Percentiles rank a stretch among this genome's conserved stretches.
phyloP scores from a whole-genome alignment of 2,797 vertebrate genomes.

The Decapterus maruadsi region DNA sequence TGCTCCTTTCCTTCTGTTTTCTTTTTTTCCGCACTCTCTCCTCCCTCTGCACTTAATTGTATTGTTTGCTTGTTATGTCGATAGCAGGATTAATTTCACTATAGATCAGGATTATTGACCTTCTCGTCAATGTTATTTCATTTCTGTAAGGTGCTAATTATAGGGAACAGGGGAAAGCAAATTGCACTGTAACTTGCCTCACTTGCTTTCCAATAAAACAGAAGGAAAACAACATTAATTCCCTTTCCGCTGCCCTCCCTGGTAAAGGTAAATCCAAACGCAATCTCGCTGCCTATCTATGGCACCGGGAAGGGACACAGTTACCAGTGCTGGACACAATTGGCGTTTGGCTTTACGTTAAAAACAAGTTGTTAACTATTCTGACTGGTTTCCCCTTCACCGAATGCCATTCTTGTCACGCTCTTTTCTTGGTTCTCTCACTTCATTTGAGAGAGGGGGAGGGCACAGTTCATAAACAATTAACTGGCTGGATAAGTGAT shows the following conservation, averaged over 20 bases:
- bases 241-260: constrained; percentile 67
- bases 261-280: constrained; percentile 60
- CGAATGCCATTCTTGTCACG: constrained; percentile 69
- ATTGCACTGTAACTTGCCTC: constrained; percentile 87
- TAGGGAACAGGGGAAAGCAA: constrained; percentile 84
- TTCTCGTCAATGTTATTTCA: constrained; percentile 88
- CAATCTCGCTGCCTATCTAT: constrained; percentile 48
- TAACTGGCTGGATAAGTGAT: constrained; percentile 84
- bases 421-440: constrained; percentile 66
- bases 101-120: constrained; percentile 89
- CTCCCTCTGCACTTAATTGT: constrained; percentile 84
- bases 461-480: constrained; percentile 84
- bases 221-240: constrained; percentile 82
- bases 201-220: constrained; percentile 84
- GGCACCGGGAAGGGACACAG: constrained; percentile 31
- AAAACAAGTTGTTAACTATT: constrained; percentile 63
- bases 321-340: constrained; percentile 46
- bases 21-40: constrained; percentile 48
- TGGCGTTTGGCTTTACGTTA: constrained; percentile 57
- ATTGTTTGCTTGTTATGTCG: constrained; percentile 87
- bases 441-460: constrained; percentile 71
- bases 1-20: constrained; percentile 63
- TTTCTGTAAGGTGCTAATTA: constrained; percentile 90
- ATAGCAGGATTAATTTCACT: constrained; percentile 89
- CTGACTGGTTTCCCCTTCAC: constrained; percentile 61